Percentiles rank a stretch among this genome's conserved stretches.
Conservation (phyloP, 2,113 vertebrate species). For the Carassius gibelio region DNA sequence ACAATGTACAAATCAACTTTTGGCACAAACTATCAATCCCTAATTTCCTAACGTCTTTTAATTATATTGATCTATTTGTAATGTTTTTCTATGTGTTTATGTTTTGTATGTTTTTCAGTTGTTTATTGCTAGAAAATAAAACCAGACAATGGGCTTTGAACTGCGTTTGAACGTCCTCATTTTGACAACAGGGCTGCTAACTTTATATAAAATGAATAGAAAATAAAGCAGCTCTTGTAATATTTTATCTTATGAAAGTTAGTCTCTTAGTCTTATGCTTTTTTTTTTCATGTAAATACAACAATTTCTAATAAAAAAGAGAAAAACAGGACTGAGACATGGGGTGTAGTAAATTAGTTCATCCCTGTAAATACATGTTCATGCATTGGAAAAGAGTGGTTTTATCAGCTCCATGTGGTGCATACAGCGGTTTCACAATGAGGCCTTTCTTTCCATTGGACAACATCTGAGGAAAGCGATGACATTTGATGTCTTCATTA, state of each 20-base stretch:
- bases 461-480: constrained; percentile 23
- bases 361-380: constrained; percentile 10
- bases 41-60: too few species aligned
- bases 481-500: constrained; percentile 45
- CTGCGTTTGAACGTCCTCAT: too few species aligned
- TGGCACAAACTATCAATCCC: too few species aligned
- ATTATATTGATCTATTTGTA: too few species aligned
- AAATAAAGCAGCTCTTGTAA: background rate
- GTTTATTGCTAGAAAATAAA: too few species aligned
- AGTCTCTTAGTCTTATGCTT: background rate
- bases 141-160: too few species aligned
- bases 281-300: background rate
- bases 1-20: too few species aligned
- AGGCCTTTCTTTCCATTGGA: constrained; percentile 48
- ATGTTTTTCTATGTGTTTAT: too few species aligned
- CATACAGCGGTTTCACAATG: constrained; percentile 29
- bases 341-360: background rate
- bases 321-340: background rate
- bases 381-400: constrained; percentile 25
- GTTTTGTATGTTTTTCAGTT: too few species aligned
- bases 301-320: background rate
- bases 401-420: constrained; percentile 34
- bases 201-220: background rate
- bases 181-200: background rate
- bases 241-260: background rate